A percentile compares a stretch with the other conserved stretches of the same genome.
Evolutionary conservation across 2,113 vertebrate genomes (phyloP).

Genomic region (Muntiacus reevesi): DNA sequence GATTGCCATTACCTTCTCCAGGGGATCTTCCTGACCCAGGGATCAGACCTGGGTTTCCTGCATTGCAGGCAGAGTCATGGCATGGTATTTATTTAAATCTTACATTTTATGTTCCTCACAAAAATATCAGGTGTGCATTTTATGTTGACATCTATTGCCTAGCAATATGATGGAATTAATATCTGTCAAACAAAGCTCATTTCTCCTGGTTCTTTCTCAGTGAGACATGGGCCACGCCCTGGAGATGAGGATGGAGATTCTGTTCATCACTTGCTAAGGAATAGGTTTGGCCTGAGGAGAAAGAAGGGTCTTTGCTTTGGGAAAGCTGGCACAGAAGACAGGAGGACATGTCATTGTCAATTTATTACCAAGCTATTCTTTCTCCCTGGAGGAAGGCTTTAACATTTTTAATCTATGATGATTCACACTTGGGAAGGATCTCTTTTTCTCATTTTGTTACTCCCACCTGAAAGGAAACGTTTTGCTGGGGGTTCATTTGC

Average conservation of each 20-base stretch:
- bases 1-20: background rate
- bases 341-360: background rate
- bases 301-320: background rate
- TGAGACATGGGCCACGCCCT: background rate
- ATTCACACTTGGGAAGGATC: background rate
- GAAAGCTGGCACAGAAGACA: slow-evolving; percentile 5
- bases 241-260: background rate
- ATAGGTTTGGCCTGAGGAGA: background rate
- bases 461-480: slow-evolving; percentile 26
- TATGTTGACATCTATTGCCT: background rate
- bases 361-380: slow-evolving; percentile 37
- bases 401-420: slow-evolving; percentile 28
- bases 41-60: background rate
- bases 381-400: slow-evolving; percentile 7
- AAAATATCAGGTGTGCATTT: background rate
- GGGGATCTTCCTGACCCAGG: background rate
- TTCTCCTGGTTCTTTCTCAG: background rate
- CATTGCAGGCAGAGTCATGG: background rate
- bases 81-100: background rate
- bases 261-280: background rate
- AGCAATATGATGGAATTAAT: background rate
- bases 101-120: background rate
- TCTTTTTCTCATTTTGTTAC: slow-evolving; percentile 9
- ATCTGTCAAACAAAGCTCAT: background rate
- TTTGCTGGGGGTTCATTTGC: slow-evolving; percentile 21